Conservation (phyloP, 2,888 invertebrate species). For the Dione vanillae region DNA sequence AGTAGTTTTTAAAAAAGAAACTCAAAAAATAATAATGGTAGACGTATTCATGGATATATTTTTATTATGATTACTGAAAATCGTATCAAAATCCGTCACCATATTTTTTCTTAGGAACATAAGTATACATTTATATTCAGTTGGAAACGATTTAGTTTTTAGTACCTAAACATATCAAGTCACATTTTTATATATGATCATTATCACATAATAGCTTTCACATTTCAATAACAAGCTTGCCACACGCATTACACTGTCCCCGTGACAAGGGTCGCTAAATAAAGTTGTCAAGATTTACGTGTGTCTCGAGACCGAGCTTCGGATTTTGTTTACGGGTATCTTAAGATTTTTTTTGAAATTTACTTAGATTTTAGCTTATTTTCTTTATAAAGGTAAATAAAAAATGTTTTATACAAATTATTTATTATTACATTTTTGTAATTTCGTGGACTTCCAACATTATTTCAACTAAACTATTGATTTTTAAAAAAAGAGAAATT, state of each 20-base stretch:
- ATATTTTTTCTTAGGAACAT: no score
- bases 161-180: no score
- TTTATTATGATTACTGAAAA: no score
- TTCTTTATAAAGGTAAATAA: neutral
- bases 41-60: no score
- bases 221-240: slow-evolving; percentile 26
- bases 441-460: no score
- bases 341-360: slow-evolving; percentile 5
- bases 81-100: no score
- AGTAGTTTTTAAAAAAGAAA: no score
- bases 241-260: neutral
- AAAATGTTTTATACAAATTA: neutral
- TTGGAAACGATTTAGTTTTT: neutral
- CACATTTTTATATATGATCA: neutral
- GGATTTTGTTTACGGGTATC: slow-evolving; percentile 11
- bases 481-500: no score
- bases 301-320: slow-evolving; percentile 5
- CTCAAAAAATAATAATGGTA: no score
- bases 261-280: slow-evolving; percentile 29
- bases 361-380: neutral
- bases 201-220: slow-evolving; percentile 10
- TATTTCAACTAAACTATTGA: no score
- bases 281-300: slow-evolving; percentile 27
- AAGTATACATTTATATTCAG: no score
- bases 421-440: no score